Evolutionary conservation across 2,113 vertebrate genomes (phyloP).

Genomic region (Gavialis gangeticus): DNA sequence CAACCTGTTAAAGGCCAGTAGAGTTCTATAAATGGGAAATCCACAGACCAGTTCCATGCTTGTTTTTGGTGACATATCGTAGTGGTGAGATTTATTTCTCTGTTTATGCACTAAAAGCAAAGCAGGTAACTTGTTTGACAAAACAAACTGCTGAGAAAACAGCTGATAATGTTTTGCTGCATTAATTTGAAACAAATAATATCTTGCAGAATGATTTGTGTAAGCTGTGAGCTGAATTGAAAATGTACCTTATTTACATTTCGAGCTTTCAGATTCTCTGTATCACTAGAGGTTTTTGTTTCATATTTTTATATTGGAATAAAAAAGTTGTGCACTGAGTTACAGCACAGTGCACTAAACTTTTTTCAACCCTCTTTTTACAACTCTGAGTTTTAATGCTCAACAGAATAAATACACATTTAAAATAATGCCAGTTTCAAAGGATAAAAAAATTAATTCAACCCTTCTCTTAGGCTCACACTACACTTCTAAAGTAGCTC

Average conservation of each 20-base stretch:
- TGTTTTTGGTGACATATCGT: neutral
- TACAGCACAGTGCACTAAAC: rapidly evolving
- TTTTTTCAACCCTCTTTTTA: neutral
- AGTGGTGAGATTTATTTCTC: neutral
- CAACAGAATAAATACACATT: neutral
- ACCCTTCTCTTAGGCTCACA: neutral
- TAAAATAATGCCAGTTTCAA: neutral
- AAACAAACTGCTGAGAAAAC: neutral
- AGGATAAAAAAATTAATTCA: neutral
- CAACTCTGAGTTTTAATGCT: neutral
- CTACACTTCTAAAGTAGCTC: neutral
- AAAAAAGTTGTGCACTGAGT: neutral
- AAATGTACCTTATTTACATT: neutral
- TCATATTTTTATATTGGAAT: too few species aligned
- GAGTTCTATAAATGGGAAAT: neutral
- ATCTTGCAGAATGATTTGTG: neutral
- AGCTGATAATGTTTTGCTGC: neutral
- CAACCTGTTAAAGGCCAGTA: neutral
- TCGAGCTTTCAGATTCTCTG: neutral
- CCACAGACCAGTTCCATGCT: neutral
- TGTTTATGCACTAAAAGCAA: neutral
- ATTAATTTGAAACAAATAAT: neutral
- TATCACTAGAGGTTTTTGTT: neutral
- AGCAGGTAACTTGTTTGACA: neutral
- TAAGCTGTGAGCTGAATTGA: neutral